A percentile compares a stretch with the other conserved stretches of the same genome.
Evolutionary conservation across 1,140 invertebrate species (phyloP).

Genomic region (Zaprionus camerounensis): DNA sequence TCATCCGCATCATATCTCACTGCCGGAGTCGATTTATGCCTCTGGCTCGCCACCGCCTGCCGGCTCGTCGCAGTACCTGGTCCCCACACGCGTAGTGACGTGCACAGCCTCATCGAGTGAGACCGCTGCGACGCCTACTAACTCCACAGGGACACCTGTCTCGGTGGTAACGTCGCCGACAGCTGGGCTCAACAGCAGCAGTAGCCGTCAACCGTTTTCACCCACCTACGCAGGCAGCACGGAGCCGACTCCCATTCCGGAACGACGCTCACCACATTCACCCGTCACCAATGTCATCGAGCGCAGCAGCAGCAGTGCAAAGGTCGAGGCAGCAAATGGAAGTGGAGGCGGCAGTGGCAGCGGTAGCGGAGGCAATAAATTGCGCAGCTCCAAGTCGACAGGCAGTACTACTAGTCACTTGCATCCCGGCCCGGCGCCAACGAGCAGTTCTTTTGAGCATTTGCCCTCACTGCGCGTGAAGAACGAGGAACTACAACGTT

Average conservation of each 20-base stretch:
- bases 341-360: slow-evolving; percentile 6
- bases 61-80: slow-evolving; percentile 79
- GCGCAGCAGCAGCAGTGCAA: slow-evolving; percentile 35
- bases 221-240: slow-evolving; percentile 62
- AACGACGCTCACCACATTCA: slow-evolving; percentile 66
- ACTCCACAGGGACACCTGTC: slow-evolving; percentile 55
- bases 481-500: slow-evolving; percentile 86
- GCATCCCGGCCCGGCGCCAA: slow-evolving; percentile 60
- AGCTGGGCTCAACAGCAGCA: slow-evolving; percentile 49
- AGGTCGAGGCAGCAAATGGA: slow-evolving; percentile 55
- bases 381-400: slow-evolving; percentile 72
- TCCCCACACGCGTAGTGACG: slow-evolving; percentile 68
- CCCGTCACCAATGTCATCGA: slow-evolving; percentile 52
- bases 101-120: slow-evolving; percentile 62
- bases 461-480: slow-evolving; percentile 84
- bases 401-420: slow-evolving; percentile 58
- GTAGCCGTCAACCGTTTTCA: slow-evolving; percentile 59
- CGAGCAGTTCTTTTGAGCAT: slow-evolving; percentile 80
- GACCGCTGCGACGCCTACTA: slow-evolving; percentile 64
- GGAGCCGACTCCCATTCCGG: slow-evolving; percentile 51
- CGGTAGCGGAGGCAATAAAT: slow-evolving; percentile 40
- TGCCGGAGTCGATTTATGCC: slow-evolving; percentile 80
- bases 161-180: slow-evolving; percentile 71
- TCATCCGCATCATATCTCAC: slow-evolving; percentile 80
- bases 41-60: slow-evolving; percentile 79